Evolutionary conservation across 2,797 vertebrate species (phyloP), one percentile per base, ranked within the genome.

Genomic region (Geotrypetes seraphini): DNA sequence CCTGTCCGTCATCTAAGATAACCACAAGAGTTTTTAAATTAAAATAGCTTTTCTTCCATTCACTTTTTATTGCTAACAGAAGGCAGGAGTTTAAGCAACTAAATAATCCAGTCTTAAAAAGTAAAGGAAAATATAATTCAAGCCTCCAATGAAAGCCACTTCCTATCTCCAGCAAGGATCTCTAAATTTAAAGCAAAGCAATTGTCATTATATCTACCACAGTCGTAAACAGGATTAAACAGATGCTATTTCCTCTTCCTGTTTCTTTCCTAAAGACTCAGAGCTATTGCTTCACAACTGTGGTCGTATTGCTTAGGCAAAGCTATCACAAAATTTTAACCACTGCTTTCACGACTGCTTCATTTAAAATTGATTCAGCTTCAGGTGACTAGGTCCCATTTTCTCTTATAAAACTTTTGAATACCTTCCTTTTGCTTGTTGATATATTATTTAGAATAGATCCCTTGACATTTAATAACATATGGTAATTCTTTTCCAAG

Each of bases 231-330:
- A 37, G 17, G 13, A 9, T 9, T 14, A 39, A 19, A 29, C 29
- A 51, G 39, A 42, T 34, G 16, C 5, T 48, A 12, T 18, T 49
- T 49, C 33, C 34, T 45, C 16, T n/a, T 36, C 21, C 16, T 25
- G 27, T 19, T 36, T 42, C 32, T 33, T 41, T 26, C 24, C n/a
- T 30, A 6, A 12, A 26, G 21, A 32, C 25, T 36, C 18, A 47
- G 56, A 25, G 11, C 12, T 1, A 7, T 33, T 31, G 7, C 22
- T 50, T 42, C 38, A 32, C 17, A 27, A 16, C 7, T 21, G 26
- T 12, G 10, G 3, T 46, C 53, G 41, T 5, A 36, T 36, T 46
- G 33, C 36, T 17, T 25, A 21, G 4, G 25, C 15, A 28, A n/a
- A 28, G 16, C 10, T 5, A 3, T n/a, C n/a, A n/a, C n/a, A n/a